Conservation (phyloP, 2,888 invertebrate species). For the Nephrotoma flavescens region DNA sequence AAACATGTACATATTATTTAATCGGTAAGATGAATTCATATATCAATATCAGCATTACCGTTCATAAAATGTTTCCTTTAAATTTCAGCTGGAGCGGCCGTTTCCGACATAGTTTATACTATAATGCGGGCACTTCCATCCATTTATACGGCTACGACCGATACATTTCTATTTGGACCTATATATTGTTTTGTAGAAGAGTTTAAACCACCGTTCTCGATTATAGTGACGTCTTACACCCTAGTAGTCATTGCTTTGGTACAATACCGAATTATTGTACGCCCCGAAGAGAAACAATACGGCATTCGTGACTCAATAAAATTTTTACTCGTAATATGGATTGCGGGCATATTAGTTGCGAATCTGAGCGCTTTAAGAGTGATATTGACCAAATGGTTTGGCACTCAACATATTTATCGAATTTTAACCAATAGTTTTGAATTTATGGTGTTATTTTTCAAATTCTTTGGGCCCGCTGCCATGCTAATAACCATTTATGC, state of each 20-base stretch:
- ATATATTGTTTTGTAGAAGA: not conserved
- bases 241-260: not conserved
- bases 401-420: not conserved
- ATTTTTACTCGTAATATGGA: not conserved
- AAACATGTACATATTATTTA: not conserved
- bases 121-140: not conserved
- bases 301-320: not conserved
- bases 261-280: not conserved
- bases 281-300: not conserved
- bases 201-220: not conserved
- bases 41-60: too few species aligned
- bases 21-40: not conserved
- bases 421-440: not conserved
- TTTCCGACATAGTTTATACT: not conserved
- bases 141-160: not conserved
- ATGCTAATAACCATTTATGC: not conserved
- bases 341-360: not conserved
- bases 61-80: too few species aligned
- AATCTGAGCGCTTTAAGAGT: not conserved
- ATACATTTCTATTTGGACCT: not conserved
- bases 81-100: not conserved
- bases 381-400: not conserved
- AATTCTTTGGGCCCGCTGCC: not conserved
- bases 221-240: not conserved
- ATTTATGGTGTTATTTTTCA: not conserved